Conservation (phyloP, 92 coral and sea anemone genomes). For the Epizoanthus illoricatus region DNA sequence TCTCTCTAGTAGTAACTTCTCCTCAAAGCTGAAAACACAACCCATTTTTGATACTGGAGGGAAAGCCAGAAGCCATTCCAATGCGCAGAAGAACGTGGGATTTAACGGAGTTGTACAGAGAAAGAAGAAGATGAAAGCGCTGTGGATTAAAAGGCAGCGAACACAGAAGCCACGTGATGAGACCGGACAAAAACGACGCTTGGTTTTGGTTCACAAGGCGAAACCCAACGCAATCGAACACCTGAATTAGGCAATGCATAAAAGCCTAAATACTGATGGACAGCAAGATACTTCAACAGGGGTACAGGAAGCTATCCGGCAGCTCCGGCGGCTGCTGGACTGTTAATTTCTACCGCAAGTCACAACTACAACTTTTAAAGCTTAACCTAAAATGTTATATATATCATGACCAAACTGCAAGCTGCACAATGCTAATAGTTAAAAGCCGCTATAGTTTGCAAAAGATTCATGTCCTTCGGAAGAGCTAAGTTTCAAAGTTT, state of each 20-base stretch:
- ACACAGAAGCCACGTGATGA: background rate
- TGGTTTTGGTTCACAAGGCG: background rate
- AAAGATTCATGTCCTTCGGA: too few relatives aligned
- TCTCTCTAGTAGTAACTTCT: slow-evolving; percentile 37
- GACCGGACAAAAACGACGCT: background rate
- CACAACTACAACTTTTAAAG: too few relatives aligned
- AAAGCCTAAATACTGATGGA: too few relatives aligned
- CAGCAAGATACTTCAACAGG: too few relatives aligned
- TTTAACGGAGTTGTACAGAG: background rate
- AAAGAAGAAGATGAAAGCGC: background rate
- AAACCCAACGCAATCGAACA: background rate
- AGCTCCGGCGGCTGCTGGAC: too few relatives aligned
- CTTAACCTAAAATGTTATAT: too few relatives aligned
- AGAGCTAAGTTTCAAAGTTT: too few relatives aligned
- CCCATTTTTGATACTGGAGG: slow-evolving; percentile 7
- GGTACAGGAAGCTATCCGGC: too few relatives aligned
- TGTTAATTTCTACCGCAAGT: too few relatives aligned
- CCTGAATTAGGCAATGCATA: background rate
- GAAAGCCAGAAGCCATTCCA: slow-evolving; percentile 26
- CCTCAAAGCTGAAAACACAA: slow-evolving; percentile 10
- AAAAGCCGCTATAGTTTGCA: too few relatives aligned
- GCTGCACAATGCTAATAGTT: too few relatives aligned
- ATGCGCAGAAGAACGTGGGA: background rate
- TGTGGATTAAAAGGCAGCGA: slow-evolving; percentile 17
- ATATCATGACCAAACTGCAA: too few relatives aligned